Conservation (phyloP, 1,140 invertebrate genomes). For the Drosophila rufa region DNA sequence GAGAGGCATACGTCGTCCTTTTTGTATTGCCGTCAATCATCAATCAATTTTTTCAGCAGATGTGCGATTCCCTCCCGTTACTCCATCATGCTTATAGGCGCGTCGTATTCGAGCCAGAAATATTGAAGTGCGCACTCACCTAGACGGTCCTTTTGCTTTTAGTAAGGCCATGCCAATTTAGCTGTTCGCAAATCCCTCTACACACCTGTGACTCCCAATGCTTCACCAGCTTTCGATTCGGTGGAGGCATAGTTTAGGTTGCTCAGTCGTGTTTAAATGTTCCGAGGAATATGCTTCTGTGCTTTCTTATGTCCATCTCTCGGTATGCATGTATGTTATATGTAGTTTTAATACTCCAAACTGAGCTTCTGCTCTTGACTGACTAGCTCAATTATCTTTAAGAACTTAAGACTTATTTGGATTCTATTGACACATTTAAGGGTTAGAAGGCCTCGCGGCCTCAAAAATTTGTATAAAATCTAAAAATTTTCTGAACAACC, state of each 20-base stretch:
- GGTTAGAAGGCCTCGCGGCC: no score
- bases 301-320: slow-evolving; percentile 10
- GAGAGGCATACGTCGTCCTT: slow-evolving; percentile 30
- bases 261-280: slow-evolving; percentile 73
- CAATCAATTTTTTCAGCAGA: slow-evolving; percentile 77
- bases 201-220: slow-evolving; percentile 15
- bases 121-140: slow-evolving; percentile 33
- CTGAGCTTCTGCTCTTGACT: slow-evolving; percentile 10
- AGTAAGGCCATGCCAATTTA: slow-evolving; percentile 73
- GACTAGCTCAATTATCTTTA: slow-evolving; percentile 21
- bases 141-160: slow-evolving; percentile 61
- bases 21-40: slow-evolving; percentile 42
- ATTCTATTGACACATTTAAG: background rate
- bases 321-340: slow-evolving; percentile 45
- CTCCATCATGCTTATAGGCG: slow-evolving; percentile 69
- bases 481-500: no score
- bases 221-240: slow-evolving; percentile 25
- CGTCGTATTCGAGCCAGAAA: slow-evolving; percentile 41
- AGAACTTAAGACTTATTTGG: slow-evolving; percentile 1
- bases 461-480: no score
- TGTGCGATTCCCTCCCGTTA: slow-evolving; percentile 38
- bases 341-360: slow-evolving; percentile 28
- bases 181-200: slow-evolving; percentile 53
- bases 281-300: slow-evolving; percentile 69
- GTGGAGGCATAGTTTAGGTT: slow-evolving; percentile 74